Conservation (phyloP, 2,888 invertebrate genomes). For the Metallyticus violacea region DNA sequence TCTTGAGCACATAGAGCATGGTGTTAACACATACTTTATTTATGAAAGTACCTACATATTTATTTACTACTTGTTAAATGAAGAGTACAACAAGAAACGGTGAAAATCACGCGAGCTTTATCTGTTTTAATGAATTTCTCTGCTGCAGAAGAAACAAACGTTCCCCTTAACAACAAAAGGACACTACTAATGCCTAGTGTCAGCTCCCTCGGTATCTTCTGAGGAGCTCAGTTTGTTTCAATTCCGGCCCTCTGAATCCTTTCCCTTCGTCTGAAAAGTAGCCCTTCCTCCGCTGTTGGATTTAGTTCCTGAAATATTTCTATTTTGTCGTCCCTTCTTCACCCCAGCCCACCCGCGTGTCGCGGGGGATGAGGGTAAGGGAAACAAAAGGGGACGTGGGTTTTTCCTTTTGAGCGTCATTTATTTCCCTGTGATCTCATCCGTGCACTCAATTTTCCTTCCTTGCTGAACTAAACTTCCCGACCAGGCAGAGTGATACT, state of each 20-base stretch:
- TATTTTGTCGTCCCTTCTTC: conserved; percentile 6
- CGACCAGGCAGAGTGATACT: neutral
- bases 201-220: neutral
- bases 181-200: neutral
- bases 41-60: no score
- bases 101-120: no score
- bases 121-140: neutral
- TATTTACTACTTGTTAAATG: no score
- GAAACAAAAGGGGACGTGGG: neutral
- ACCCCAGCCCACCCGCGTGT: neutral
- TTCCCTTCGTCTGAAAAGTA: conserved; percentile 1
- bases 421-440: conserved; percentile 1
- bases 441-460: neutral
- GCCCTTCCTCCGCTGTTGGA: conserved; percentile 8
- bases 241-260: conserved; percentile 4
- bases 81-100: no score
- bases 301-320: conserved; percentile 24
- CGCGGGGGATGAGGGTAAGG: neutral
- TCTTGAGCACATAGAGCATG: no score
- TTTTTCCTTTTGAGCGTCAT: conserved; percentile 12
- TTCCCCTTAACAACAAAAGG: neutral
- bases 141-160: neutral
- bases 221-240: conserved; percentile 2
- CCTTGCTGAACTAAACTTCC: neutral
- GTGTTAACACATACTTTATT: no score